Evolutionary conservation across 2,888 invertebrate genomes (phyloP).

Genomic region (Andrena bucephala): DNA sequence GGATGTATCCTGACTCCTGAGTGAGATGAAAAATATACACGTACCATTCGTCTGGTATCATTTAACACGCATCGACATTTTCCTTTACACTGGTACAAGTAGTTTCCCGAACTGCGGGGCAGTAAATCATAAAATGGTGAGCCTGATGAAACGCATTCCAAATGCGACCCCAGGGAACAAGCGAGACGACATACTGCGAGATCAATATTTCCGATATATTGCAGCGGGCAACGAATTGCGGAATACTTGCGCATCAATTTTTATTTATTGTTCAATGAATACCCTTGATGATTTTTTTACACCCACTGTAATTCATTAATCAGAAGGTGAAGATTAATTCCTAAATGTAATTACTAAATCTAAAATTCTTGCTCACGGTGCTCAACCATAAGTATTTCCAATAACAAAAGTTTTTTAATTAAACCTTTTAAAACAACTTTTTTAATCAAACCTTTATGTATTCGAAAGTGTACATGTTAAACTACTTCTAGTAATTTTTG

Average conservation of each 20-base stretch:
- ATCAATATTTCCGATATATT: conserved; percentile 75
- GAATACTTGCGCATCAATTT: conserved; percentile 59
- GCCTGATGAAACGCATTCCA: conserved; percentile 77
- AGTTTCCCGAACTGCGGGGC: conserved; percentile 45
- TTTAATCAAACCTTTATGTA: too few relatives aligned
- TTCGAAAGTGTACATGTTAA: too few relatives aligned
- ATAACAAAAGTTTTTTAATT: too few relatives aligned
- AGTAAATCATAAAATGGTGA: conserved; percentile 74
- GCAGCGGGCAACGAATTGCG: conserved; percentile 64
- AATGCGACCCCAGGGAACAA: conserved; percentile 75
- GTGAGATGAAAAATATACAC: conserved; percentile 36
- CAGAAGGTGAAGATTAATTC: background rate
- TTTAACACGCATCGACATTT: conserved; percentile 37
- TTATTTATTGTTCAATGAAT: conserved; percentile 31
- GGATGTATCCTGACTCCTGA: conserved; percentile 11
- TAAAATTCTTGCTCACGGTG: background rate
- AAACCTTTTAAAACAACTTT: too few relatives aligned
- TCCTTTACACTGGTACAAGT: conserved; percentile 34
- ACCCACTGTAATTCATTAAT: background rate
- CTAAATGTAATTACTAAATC: background rate
- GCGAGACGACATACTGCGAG: conserved; percentile 64
- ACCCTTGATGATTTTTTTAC: conserved; percentile 2
- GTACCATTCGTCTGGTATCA: conserved; percentile 24
- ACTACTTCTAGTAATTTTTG: too few relatives aligned
- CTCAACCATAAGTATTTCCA: background rate